Evolutionary conservation across 2,888 invertebrate genomes (phyloP).

Genomic region (Drosophila meridionalis): DNA sequence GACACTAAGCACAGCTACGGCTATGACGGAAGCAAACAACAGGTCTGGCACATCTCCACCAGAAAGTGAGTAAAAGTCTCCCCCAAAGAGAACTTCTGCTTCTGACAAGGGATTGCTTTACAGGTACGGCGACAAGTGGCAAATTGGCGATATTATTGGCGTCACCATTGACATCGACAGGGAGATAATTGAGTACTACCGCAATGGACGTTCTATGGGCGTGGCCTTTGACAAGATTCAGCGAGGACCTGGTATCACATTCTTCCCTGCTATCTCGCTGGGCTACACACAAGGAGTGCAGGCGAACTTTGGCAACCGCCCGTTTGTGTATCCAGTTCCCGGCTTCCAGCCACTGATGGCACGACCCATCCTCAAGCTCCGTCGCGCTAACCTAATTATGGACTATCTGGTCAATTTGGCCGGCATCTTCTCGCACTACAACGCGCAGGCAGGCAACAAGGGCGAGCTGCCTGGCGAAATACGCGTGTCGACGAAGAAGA

Average conservation of each 20-base stretch:
- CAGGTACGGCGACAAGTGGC: slow-evolving; percentile 91
- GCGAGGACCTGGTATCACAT: slow-evolving; percentile 90
- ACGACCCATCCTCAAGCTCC: slow-evolving; percentile 79
- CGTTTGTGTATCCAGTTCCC: slow-evolving; percentile 88
- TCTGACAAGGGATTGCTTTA: not conserved
- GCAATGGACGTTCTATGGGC: slow-evolving; percentile 92
- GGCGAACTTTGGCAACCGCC: slow-evolving; percentile 91
- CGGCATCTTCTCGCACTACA: slow-evolving; percentile 78
- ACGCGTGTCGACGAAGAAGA: slow-evolving; percentile 84
- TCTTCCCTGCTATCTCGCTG: slow-evolving; percentile 92
- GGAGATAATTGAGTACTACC: slow-evolving; percentile 88
- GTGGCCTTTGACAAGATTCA: slow-evolving; percentile 90
- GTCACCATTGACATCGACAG: slow-evolving; percentile 91
- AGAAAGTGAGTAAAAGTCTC: slow-evolving; percentile 71
- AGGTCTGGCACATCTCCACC: slow-evolving; percentile 85
- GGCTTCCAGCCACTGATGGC: slow-evolving; percentile 89
- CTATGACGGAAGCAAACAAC: slow-evolving; percentile 86
- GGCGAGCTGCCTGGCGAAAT: slow-evolving; percentile 30
- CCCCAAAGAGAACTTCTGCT: not conserved
- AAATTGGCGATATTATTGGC: slow-evolving; percentile 93
- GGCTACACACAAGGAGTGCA: slow-evolving; percentile 91
- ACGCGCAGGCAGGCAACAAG: slow-evolving; percentile 43
- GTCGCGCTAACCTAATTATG: slow-evolving; percentile 79
- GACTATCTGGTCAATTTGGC: slow-evolving; percentile 83
- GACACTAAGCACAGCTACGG: slow-evolving; percentile 92